Conservation (phyloP, 2,113 vertebrate species). For the Bubalus kerabau region DNA sequence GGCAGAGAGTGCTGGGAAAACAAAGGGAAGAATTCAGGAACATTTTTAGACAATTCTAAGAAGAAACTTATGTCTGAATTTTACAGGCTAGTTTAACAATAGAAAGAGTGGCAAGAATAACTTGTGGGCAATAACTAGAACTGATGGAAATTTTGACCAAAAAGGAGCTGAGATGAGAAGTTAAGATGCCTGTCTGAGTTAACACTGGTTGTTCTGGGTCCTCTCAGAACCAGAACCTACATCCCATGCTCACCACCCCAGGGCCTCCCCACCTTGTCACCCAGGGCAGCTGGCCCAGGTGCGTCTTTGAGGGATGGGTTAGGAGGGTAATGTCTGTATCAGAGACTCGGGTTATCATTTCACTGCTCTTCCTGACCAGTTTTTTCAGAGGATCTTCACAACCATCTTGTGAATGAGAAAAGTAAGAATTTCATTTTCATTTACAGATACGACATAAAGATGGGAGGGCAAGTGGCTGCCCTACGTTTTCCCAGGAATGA, state of each 20-base stretch:
- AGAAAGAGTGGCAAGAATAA: not conserved
- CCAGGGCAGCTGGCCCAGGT: not conserved
- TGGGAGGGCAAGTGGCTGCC: not conserved
- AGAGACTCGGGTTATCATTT: not conserved
- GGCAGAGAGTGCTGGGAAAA: not conserved
- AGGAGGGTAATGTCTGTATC: not conserved
- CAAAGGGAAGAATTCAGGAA: not conserved
- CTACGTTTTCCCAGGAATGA: not conserved
- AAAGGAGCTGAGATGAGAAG: not conserved
- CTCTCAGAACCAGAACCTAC: not conserved
- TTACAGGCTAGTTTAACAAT: not conserved
- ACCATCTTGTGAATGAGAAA: not conserved
- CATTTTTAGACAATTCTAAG: not conserved
- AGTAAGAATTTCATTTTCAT: not conserved
- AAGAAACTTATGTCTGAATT: not conserved
- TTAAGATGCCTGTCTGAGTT: not conserved
- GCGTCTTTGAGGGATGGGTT: rapidly evolving
- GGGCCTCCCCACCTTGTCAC: not conserved
- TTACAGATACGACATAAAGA: not conserved
- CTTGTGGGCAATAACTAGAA: not conserved
- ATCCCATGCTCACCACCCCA: not conserved
- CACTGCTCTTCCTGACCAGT: not conserved
- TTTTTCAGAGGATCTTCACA: not conserved
- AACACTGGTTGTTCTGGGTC: not conserved
- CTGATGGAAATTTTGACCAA: not conserved